Evolutionary conservation across 2,113 vertebrate species (phyloP), one percentile per base, ranked within the genome.

Genomic region (Sclerurus mexicanus): DNA sequence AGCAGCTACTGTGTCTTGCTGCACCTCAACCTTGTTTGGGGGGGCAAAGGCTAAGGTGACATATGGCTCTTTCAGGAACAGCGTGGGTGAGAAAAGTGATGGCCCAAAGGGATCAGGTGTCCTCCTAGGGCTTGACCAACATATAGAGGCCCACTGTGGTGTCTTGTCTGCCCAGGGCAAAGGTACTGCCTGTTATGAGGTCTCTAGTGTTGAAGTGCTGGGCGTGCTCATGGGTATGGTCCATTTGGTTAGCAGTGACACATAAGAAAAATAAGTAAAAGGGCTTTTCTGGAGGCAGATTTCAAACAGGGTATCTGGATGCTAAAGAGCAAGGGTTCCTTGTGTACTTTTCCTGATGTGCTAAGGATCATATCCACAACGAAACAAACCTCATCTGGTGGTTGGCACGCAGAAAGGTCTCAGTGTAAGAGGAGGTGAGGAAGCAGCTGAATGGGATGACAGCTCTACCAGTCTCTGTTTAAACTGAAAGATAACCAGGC

Each of bases 91-190:
- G 50, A 53, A 59, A 49, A 75, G 35, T 12, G 33, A 81, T 50
- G 52, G 24, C 46, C 69, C 21, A 76, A 66, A 92, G 42, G 47
- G 12, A 50, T 28, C 28, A 9, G 11, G 22, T 52, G 22, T 12
- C 47, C 49, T 62, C 19, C 6, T 3, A 10, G 35, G 59, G 4
- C 47, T 56, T 27, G 16, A 31, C 16, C 16, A 60, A 31, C 35
- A 27, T 5, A 35, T 0, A 3, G 20, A 4, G 44, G 23, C 2
- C 2, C 60, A 9, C 49, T 17, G 20, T 58, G 46, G 15, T 4
- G 1, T 55, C 27, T 62, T 23, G 17, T 52, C 71, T 85, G 75
- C 42, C 27, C 16, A 47, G 42, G 72, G 39, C 59, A 69, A 83
- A 82, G 40, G 14, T 30, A 14, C 42, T 1, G 0, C 23, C 14